phyloP scores from a whole-genome alignment of 2,888 invertebrate genomes.

The Polymixis flavicincta region DNA sequence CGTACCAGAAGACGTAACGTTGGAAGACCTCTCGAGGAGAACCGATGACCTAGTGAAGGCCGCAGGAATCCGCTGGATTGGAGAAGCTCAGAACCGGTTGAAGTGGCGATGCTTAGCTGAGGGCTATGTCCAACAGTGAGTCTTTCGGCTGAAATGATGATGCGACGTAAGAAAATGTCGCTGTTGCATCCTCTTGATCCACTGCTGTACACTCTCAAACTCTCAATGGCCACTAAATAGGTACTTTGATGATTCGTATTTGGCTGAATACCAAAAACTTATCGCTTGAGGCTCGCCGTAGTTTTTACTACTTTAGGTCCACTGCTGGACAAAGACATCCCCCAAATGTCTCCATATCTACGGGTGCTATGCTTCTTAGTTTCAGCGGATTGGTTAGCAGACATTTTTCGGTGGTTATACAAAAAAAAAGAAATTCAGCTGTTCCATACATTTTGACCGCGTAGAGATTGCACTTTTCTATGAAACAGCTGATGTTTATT shows the following conservation, averaged over 20 bases:
- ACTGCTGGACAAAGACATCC: neutral
- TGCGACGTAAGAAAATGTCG: neutral
- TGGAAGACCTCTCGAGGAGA: neutral
- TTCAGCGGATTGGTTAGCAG: neutral
- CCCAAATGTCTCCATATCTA: neutral
- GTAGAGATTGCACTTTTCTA: too few species aligned
- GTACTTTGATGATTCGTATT: neutral
- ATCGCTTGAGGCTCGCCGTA: neutral
- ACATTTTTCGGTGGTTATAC: too few species aligned
- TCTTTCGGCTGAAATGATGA: too few species aligned
- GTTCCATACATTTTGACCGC: too few species aligned
- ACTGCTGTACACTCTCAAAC: neutral
- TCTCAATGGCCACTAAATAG: neutral
- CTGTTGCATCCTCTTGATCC: neutral
- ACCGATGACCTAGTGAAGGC: too few species aligned
- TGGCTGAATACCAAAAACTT: neutral
- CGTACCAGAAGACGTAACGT: too few species aligned
- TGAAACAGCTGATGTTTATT: too few species aligned
- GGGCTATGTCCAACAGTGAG: too few species aligned
- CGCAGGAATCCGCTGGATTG: too few species aligned
- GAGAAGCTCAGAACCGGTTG: too few species aligned
- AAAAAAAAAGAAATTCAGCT: too few species aligned
- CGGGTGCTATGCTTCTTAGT: neutral
- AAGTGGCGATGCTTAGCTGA: too few species aligned
- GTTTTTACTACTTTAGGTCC: neutral